phyloP scores from a whole-genome alignment of 1,140 invertebrate species.

The Heliothis subflexa region DNA sequence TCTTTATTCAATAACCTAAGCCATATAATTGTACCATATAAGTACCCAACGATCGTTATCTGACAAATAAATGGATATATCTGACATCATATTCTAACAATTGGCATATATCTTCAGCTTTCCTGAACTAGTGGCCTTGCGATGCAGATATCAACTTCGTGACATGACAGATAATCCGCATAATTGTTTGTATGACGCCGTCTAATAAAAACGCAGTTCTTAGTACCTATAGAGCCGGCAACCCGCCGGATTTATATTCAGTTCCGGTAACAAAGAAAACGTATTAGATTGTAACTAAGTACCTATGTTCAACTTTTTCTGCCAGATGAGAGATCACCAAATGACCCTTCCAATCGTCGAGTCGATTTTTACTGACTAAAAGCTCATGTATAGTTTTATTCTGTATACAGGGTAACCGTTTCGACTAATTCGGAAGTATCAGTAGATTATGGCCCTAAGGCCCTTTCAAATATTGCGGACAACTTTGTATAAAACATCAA shows the following conservation, averaged over 20 bases:
- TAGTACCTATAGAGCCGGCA: background rate
- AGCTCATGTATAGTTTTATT: no score
- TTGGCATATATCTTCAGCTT: conserved; percentile 22
- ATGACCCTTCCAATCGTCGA: no score
- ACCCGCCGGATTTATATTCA: background rate
- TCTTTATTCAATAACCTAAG: no score
- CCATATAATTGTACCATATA: no score
- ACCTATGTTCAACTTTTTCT: no score
- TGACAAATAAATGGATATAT: background rate
- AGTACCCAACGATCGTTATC: conserved; percentile 1
- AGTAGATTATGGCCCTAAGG: no score
- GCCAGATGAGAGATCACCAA: no score
- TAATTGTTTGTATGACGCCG: conserved; percentile 13
- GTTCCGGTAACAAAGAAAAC: background rate
- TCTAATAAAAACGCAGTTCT: conserved; percentile 18
- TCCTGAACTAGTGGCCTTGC: conserved; percentile 24
- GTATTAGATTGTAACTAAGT: background rate
- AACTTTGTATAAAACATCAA: no score
- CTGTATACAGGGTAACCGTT: no score
- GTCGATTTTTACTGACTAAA: no score
- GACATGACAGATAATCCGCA: conserved; percentile 1
- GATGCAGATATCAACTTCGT: conserved; percentile 17
- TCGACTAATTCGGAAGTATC: no score
- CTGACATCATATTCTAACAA: conserved; percentile 1
- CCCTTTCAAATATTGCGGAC: no score